Evolutionary conservation across 2,113 vertebrate species (phyloP).

Genomic region (Cricetomys ansorgei): DNA sequence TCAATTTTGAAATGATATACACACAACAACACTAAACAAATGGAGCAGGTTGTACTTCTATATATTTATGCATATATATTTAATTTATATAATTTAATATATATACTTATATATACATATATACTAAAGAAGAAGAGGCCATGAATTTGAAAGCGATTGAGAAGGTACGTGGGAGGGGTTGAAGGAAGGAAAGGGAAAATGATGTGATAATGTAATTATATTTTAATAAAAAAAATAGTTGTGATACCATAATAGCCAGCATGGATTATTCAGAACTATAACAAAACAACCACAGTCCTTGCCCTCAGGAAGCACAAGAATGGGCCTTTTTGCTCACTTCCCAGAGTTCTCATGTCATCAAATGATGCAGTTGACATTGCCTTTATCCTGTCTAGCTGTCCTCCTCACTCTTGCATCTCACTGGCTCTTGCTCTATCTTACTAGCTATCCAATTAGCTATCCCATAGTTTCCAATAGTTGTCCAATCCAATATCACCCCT

Average conservation of each 20-base stretch:
- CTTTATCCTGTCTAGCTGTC: background rate
- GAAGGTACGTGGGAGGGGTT: background rate
- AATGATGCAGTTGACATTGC: background rate
- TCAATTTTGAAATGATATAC: background rate
- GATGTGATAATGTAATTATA: too few relatives aligned
- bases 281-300: background rate
- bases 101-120: background rate
- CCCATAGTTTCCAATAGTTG: too few relatives aligned
- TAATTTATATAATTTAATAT: background rate
- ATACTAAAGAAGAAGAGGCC: background rate
- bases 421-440: background rate
- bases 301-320: background rate
- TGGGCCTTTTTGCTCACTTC: background rate
- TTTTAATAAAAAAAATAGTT: background rate
- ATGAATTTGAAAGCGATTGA: background rate
- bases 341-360: background rate
- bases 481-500: too few relatives aligned
- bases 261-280: background rate
- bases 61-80: background rate
- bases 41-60: too few relatives aligned
- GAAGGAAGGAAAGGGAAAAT: background rate
- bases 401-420: background rate
- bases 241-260: background rate
- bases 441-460: background rate
- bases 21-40: background rate